Percentiles rank a stretch among this genome's conserved stretches.
phyloP scores from a whole-genome alignment of 2,113 vertebrate genomes.

The Hippocampus abdominalis region DNA sequence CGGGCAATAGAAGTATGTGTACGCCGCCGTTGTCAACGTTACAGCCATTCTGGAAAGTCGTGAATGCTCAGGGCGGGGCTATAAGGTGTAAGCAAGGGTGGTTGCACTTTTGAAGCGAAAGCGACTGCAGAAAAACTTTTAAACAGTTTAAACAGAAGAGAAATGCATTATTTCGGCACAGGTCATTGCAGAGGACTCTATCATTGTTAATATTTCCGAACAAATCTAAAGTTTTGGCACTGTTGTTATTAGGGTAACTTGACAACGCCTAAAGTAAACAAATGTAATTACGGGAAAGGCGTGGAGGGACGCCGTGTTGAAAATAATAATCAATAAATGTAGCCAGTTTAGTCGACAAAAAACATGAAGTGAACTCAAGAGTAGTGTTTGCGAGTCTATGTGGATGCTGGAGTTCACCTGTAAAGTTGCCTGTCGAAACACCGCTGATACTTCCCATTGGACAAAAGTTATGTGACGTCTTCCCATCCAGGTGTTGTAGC shows the following conservation, averaged over 20 bases:
- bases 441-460: too few relatives aligned
- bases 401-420: background rate
- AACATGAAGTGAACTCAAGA: background rate
- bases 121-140: slow-evolving; percentile 36
- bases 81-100: slow-evolving; percentile 59
- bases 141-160: slow-evolving; percentile 9
- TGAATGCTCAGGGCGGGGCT: slow-evolving; percentile 52
- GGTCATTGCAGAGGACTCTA: background rate
- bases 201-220: background rate
- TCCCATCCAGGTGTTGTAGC: too few relatives aligned
- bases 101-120: slow-evolving; percentile 46
- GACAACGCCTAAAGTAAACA: background rate
- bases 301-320: background rate
- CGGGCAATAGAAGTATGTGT: slow-evolving; percentile 34
- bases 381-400: background rate
- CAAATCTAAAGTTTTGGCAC: background rate
- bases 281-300: too few relatives aligned
- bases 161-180: background rate
- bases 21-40: slow-evolving; percentile 53
- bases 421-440: background rate
- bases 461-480: too few relatives aligned
- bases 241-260: background rate
- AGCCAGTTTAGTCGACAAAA: background rate
- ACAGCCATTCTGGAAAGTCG: slow-evolving; percentile 61
- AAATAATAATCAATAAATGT: background rate